Percentiles rank a stretch among this genome's conserved stretches.
These are phyloP conservation scores for Pao palembangensis DNA, from an alignment of 2,113 vertebrate genomes.

Conservation along the genomic window DNA sequence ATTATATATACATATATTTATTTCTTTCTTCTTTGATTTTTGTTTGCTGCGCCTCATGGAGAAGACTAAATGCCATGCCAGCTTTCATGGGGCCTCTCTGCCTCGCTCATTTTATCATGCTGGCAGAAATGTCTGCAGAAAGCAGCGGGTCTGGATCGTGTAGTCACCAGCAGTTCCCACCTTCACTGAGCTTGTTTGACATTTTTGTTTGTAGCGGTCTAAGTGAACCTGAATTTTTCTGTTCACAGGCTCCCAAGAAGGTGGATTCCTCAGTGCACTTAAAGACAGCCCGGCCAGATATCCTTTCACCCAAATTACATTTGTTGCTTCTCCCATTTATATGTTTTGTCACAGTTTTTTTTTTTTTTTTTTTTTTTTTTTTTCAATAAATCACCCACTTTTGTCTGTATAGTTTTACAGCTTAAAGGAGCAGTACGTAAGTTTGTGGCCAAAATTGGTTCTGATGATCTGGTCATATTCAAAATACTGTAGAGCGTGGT, in stretches of 20 bases:
- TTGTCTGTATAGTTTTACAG: neutral
- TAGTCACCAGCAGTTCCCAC: neutral
- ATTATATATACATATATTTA: too few relatives aligned
- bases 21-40: neutral
- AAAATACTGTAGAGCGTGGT: too few relatives aligned
- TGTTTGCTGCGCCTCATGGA: conserved; percentile 8
- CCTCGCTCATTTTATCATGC: conserved; percentile 7
- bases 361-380: neutral
- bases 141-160: conserved; percentile 4
- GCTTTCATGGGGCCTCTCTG: conserved; percentile 13
- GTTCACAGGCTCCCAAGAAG: conserved; percentile 83
- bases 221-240: conserved; percentile 36
- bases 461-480: too few relatives aligned
- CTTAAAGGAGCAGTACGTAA: neutral
- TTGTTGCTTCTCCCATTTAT: neutral
- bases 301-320: conserved; percentile 75
- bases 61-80: conserved; percentile 7
- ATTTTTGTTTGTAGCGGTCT: conserved; percentile 4
- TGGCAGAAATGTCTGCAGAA: conserved; percentile 20
- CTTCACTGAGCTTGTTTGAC: conserved; percentile 3
- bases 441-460: too few relatives aligned
- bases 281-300: conserved; percentile 98
- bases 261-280: conserved; percentile 88
- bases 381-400: neutral
- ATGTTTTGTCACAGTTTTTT: neutral